Percentiles rank a stretch among this genome's conserved stretches.
These are phyloP conservation scores for Nesoenas mayeri DNA, from an alignment of 2,113 vertebrate genomes.

Conservation along the genomic window DNA sequence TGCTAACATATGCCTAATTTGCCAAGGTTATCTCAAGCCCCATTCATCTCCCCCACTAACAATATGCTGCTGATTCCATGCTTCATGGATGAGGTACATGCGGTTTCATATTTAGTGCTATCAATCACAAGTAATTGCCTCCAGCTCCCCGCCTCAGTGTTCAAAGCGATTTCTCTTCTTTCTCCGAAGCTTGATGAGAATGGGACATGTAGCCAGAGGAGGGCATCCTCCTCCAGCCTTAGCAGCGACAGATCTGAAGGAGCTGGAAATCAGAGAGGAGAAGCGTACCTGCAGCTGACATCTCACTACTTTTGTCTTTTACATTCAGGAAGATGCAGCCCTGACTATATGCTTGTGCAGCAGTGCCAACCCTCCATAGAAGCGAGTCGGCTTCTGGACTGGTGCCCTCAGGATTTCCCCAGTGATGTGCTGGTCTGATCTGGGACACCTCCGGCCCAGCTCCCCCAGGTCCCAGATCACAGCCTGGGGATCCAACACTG, in stretches of 20 bases:
- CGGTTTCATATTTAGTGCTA: slow-evolving; percentile 81
- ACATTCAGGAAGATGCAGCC: background rate
- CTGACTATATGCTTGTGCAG: background rate
- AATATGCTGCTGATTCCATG: slow-evolving; percentile 73
- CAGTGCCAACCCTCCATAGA: too few species aligned
- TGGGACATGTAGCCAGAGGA: slow-evolving; percentile 55
- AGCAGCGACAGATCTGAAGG: background rate
- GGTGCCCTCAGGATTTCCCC: background rate
- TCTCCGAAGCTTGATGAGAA: slow-evolving; percentile 49
- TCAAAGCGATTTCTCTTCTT: slow-evolving; percentile 72
- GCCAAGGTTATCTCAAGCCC: slow-evolving; percentile 81
- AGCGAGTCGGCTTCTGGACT: background rate
- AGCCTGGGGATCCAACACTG: background rate
- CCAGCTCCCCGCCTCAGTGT: slow-evolving; percentile 70
- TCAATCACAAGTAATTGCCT: slow-evolving; percentile 84
- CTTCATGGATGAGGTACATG: slow-evolving; percentile 74
- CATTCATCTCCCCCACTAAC: slow-evolving; percentile 80
- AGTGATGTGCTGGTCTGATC: background rate
- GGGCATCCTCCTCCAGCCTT: slow-evolving; percentile 70
- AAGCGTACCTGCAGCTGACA: background rate
- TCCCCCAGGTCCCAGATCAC: rapidly evolving
- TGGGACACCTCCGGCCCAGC: background rate
- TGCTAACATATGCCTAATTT: slow-evolving; percentile 82
- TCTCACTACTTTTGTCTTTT: slow-evolving; percentile 12
- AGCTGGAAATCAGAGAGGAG: background rate